Percentiles rank a stretch among this genome's conserved stretches.
Conservation (phyloP, 2,113 vertebrate genomes). For the Silurus glanis region DNA sequence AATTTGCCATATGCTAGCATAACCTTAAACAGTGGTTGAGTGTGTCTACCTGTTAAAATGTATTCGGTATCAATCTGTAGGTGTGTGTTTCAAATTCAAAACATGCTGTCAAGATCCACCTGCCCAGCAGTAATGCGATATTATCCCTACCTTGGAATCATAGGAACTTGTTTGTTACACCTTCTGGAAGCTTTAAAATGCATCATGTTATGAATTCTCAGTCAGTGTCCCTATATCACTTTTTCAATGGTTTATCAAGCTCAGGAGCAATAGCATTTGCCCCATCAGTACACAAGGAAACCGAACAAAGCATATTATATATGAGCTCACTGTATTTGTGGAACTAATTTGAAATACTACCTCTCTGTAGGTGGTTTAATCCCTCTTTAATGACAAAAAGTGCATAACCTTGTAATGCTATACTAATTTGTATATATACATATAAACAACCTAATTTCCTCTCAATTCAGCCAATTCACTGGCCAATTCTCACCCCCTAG, state of each 20-base stretch:
- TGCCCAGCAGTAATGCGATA: conserved; percentile 11
- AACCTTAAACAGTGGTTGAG: neutral
- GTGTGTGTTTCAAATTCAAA: neutral
- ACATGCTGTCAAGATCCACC: conserved; percentile 2
- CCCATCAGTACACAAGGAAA: conserved; percentile 5
- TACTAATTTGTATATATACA: neutral
- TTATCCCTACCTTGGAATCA: conserved; percentile 15
- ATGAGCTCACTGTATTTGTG: neutral
- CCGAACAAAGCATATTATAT: conserved; percentile 14
- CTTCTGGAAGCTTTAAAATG: conserved; percentile 23
- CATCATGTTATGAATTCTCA: conserved; percentile 25
- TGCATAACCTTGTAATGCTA: neutral
- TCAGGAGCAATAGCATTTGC: conserved; percentile 9
- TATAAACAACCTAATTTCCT: too few species aligned
- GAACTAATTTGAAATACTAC: neutral
- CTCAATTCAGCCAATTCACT: too few species aligned
- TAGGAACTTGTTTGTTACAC: conserved; percentile 16
- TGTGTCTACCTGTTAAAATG: neutral
- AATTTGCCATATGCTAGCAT: neutral
- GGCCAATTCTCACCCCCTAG: too few species aligned
- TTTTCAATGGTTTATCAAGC: conserved; percentile 16
- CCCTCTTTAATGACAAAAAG: neutral
- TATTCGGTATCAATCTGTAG: neutral
- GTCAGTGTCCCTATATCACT: conserved; percentile 6
- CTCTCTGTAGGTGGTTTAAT: neutral